Evolutionary conservation across 2,888 invertebrate species (phyloP).

Genomic region (Cantharis rufa): DNA sequence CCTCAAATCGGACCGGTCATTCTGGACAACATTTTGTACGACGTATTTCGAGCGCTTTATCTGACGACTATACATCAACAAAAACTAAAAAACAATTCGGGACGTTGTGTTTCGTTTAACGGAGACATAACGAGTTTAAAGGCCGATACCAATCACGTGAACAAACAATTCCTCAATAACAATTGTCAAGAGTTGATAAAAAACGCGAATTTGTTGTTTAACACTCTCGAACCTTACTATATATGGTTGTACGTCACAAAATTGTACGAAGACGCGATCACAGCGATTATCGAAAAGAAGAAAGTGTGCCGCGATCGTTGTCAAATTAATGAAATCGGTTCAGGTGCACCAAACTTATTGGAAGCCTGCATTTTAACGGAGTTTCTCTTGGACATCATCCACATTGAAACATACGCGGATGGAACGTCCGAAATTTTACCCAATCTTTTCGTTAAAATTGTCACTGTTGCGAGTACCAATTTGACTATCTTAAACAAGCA

Average conservation of each 20-base stretch:
- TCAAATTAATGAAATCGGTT: conserved; percentile 61
- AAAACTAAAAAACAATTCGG: conserved; percentile 46
- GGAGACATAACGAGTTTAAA: conserved; percentile 52
- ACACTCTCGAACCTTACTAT: conserved; percentile 81
- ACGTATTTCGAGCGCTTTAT: conserved; percentile 72
- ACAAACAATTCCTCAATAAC: conserved; percentile 51
- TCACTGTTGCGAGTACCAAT: conserved; percentile 63
- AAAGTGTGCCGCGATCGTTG: conserved; percentile 43
- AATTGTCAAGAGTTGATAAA: conserved; percentile 73
- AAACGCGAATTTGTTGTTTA: conserved; percentile 82
- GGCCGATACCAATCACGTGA: conserved; percentile 41
- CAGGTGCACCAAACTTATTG: conserved; percentile 65
- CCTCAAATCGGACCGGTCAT: conserved; percentile 82
- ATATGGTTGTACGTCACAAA: conserved; percentile 81
- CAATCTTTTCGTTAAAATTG: conserved; percentile 71
- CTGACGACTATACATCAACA: conserved; percentile 58
- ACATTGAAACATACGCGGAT: conserved; percentile 75
- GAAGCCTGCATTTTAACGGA: conserved; percentile 75
- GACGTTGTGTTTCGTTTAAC: conserved; percentile 53
- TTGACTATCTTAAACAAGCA: conserved; percentile 60
- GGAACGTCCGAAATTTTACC: conserved; percentile 79
- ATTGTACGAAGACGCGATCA: conserved; percentile 60
- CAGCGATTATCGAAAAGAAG: conserved; percentile 43
- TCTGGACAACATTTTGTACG: conserved; percentile 75
- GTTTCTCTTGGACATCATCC: conserved; percentile 76